phyloP scores from a whole-genome alignment of 2,888 invertebrate species.

The Masnerella sp. region DNA sequence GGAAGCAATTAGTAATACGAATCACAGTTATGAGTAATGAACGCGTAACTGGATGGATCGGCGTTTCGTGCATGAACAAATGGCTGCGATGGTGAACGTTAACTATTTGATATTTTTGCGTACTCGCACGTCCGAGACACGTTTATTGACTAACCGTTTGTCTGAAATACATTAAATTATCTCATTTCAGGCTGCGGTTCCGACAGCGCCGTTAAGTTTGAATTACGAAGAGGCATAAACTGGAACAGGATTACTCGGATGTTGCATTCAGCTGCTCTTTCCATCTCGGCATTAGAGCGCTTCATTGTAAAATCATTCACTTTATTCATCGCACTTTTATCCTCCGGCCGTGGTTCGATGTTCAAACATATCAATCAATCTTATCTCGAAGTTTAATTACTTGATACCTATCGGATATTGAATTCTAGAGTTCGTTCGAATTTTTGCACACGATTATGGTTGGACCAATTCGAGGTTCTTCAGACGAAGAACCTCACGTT shows the following conservation, averaged over 20 bases:
- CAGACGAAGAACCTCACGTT: not conserved
- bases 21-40: slow-evolving; percentile 49
- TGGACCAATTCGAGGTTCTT: too few species aligned
- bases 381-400: slow-evolving; percentile 47
- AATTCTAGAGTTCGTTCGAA: slow-evolving; percentile 9
- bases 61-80: slow-evolving; percentile 28
- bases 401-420: slow-evolving; percentile 20
- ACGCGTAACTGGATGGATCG: slow-evolving; percentile 26
- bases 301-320: slow-evolving; percentile 56
- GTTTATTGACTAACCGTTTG: slow-evolving; percentile 57
- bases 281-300: slow-evolving; percentile 42
- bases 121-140: slow-evolving; percentile 13
- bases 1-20: slow-evolving; percentile 47
- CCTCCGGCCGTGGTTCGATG: slow-evolving; percentile 22
- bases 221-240: slow-evolving; percentile 57
- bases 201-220: slow-evolving; percentile 59
- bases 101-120: slow-evolving; percentile 38
- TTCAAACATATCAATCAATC: slow-evolving; percentile 53
- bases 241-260: slow-evolving; percentile 51
- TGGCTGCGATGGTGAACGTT: slow-evolving; percentile 28
- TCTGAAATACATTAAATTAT: slow-evolving; percentile 59
- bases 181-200: slow-evolving; percentile 52
- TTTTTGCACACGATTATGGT: not conserved
- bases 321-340: slow-evolving; percentile 47
- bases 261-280: slow-evolving; percentile 45